Percentiles rank a stretch among this genome's conserved stretches.
Conservation (phyloP, 2,888 invertebrate genomes). For the Scelioninae gen. 1 region DNA sequence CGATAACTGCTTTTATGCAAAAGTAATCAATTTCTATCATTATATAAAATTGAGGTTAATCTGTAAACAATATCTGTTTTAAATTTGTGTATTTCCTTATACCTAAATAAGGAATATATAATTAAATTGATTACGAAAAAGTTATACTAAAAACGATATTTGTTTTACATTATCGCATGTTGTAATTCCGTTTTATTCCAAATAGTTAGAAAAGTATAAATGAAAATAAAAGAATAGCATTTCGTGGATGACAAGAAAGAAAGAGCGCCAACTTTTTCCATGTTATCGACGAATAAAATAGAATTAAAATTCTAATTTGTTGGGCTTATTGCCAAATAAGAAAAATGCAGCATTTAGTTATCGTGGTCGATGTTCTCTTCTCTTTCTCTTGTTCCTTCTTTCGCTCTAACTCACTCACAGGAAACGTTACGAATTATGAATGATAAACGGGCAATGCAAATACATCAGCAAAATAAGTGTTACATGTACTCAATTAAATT, state of each 20-base stretch:
- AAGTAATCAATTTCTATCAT: too few species aligned
- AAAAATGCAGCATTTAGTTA: slow-evolving; percentile 67
- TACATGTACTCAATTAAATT: neutral
- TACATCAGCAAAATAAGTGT: neutral
- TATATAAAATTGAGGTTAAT: too few species aligned
- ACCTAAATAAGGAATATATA: neutral
- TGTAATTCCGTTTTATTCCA: slow-evolving; percentile 44
- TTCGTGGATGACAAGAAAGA: slow-evolving; percentile 48
- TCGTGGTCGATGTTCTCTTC: slow-evolving; percentile 43
- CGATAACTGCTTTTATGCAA: too few species aligned
- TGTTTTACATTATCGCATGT: slow-evolving; percentile 45
- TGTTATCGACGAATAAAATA: slow-evolving; percentile 66
- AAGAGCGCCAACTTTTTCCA: slow-evolving; percentile 63
- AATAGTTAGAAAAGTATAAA: slow-evolving; percentile 46
- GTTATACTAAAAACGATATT: slow-evolving; percentile 23
- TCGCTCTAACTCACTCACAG: neutral
- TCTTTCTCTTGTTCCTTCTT: neutral
- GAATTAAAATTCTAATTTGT: slow-evolving; percentile 68
- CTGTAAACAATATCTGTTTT: too few species aligned
- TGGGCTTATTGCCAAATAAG: slow-evolving; percentile 65
- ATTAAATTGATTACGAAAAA: slow-evolving; percentile 19
- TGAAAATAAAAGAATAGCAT: slow-evolving; percentile 44
- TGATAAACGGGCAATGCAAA: slow-evolving; percentile 25
- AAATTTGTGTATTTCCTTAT: too few species aligned
- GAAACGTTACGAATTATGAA: slow-evolving; percentile 40